phyloP scores from a whole-genome alignment of 2,113 vertebrate species.

The Naja naja region DNA sequence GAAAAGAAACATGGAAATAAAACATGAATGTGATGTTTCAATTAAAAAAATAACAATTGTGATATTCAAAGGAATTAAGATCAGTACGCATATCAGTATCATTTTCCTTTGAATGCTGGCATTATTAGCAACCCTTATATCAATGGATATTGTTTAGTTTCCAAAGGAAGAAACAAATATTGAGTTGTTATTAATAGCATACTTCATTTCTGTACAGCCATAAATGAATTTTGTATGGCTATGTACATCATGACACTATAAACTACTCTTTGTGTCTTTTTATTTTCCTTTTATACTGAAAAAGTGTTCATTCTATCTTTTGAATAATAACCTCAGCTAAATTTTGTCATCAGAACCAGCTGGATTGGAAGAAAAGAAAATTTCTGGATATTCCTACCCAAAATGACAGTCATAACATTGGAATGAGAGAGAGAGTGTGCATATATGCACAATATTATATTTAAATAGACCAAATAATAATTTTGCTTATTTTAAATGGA shows the following conservation, averaged over 20 bases:
- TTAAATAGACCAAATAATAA: not conserved
- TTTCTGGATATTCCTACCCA: not conserved
- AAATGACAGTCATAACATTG: not conserved
- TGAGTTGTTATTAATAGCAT: not conserved
- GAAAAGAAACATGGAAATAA: not conserved
- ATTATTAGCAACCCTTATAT: not conserved
- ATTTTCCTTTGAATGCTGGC: not conserved
- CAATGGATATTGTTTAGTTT: not conserved
- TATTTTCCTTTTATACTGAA: not conserved
- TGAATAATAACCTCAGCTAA: not conserved
- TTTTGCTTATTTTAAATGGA: not conserved
- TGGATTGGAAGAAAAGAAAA: not conserved
- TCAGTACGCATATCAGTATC: not conserved
- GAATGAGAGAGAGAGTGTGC: not conserved
- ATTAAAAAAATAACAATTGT: constrained; percentile 5
- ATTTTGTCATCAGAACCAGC: not conserved
- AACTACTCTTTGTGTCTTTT: not conserved
- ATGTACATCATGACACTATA: not conserved
- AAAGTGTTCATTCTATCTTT: not conserved
- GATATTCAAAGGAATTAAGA: not conserved
- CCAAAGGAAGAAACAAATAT: not conserved
- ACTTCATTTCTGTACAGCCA: not conserved
- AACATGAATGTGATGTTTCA: not conserved
- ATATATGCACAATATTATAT: not conserved
- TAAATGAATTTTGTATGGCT: not conserved